phyloP scores from a whole-genome alignment of 2,113 vertebrate genomes.

The Amphiprion ocellaris region DNA sequence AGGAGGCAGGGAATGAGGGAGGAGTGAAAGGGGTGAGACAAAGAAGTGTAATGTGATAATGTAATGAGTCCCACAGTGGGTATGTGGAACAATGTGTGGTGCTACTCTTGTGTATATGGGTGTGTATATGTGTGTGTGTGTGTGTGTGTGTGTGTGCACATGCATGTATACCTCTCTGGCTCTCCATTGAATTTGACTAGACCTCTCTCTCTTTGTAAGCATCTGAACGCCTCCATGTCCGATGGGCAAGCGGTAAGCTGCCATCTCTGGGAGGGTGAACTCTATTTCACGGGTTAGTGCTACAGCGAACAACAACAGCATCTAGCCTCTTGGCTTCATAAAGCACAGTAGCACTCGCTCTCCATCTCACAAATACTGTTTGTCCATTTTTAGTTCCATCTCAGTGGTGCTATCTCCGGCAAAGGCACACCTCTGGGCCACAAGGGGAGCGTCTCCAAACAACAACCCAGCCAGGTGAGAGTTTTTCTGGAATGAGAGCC shows the following conservation, averaged over 20 bases:
- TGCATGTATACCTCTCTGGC: background rate
- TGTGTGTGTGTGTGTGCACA: slow-evolving; percentile 3
- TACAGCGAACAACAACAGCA: slow-evolving; percentile 48
- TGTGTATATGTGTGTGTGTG: background rate
- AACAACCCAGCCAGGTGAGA: slow-evolving; percentile 28
- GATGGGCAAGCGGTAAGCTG: slow-evolving; percentile 51
- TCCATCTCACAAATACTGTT: slow-evolving; percentile 56
- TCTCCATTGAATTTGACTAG: slow-evolving; percentile 45
- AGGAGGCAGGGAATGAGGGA: background rate
- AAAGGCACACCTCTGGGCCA: slow-evolving; percentile 27
- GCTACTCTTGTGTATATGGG: slow-evolving; percentile 13
- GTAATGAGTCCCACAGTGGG: slow-evolving; percentile 39
- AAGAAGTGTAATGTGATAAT: slow-evolving; percentile 40
- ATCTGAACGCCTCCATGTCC: slow-evolving; percentile 56
- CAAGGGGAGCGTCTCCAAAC: slow-evolving; percentile 19
- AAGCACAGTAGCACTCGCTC: slow-evolving; percentile 22
- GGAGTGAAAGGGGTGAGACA: slow-evolving; percentile 22
- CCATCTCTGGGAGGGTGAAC: slow-evolving; percentile 71
- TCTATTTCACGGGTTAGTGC: slow-evolving; percentile 81
- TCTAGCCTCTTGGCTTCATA: slow-evolving; percentile 54
- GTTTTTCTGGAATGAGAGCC: slow-evolving; percentile 21
- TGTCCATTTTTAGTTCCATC: slow-evolving; percentile 61
- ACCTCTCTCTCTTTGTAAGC: slow-evolving; percentile 52
- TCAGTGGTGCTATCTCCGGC: slow-evolving; percentile 28
- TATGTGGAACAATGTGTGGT: background rate